A percentile compares a stretch with the other conserved stretches of the same genome.
phyloP scores from a whole-genome alignment of 2,113 vertebrate genomes.

The Halichoeres trimaculatus region DNA sequence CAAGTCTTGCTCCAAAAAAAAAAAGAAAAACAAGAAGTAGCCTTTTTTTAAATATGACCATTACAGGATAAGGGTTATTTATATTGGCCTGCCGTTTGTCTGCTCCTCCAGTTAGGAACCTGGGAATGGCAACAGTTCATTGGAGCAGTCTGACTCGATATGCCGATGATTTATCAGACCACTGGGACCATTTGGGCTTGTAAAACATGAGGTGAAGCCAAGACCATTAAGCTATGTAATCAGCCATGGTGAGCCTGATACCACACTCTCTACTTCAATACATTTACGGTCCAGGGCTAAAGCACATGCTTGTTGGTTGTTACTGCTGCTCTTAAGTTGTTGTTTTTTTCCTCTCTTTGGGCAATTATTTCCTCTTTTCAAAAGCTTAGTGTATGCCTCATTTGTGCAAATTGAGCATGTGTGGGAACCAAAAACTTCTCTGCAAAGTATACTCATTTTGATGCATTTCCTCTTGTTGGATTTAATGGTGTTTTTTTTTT shows the following conservation, averaged over 20 bases:
- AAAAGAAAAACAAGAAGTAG: background rate
- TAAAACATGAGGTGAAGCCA: constrained; percentile 83
- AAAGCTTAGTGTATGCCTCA: constrained; percentile 35
- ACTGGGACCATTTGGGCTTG: constrained; percentile 77
- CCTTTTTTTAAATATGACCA: constrained; percentile 46
- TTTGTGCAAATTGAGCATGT: constrained; percentile 64
- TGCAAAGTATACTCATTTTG: constrained; percentile 35
- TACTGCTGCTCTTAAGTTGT: constrained; percentile 48
- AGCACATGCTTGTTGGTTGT: constrained; percentile 63
- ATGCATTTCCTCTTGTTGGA: constrained; percentile 55
- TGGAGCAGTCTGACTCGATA: constrained; percentile 77
- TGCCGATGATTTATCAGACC: constrained; percentile 78
- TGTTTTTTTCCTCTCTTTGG: constrained; percentile 49
- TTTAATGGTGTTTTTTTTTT: constrained; percentile 63
- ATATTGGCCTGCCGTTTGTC: constrained; percentile 64
- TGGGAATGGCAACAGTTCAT: constrained; percentile 78
- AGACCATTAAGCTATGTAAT: constrained; percentile 81
- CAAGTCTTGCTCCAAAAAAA: constrained; percentile 9
- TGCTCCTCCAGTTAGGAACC: constrained; percentile 66
- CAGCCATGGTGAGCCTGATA: constrained; percentile 75
- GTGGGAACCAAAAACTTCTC: constrained; percentile 62
- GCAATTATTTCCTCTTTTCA: constrained; percentile 63
- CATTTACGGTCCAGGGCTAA: constrained; percentile 64
- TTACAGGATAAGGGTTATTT: constrained; percentile 68
- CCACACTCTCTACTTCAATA: constrained; percentile 66